Conservation (phyloP, 2,888 invertebrate species). For the Tenthredo livida region DNA sequence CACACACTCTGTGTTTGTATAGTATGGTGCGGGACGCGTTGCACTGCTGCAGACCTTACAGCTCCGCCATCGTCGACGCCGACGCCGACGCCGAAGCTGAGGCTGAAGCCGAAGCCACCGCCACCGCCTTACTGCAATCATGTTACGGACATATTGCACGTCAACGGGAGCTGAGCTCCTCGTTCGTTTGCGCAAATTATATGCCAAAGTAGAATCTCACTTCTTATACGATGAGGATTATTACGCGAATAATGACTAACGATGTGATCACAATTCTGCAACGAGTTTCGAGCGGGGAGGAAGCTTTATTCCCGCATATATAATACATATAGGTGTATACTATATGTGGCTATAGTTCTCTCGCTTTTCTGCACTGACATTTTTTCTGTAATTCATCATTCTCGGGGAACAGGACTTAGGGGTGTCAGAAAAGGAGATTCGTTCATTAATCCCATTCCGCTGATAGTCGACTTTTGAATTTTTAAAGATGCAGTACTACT, state of each 20-base stretch:
- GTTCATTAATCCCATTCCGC: too few species aligned
- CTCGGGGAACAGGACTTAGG: too few species aligned
- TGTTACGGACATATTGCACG: constrained; percentile 75
- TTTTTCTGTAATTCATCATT: background rate
- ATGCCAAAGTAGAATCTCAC: constrained; percentile 69
- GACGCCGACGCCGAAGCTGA: background rate
- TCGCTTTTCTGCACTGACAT: too few species aligned
- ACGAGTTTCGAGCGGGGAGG: constrained; percentile 9
- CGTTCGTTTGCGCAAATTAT: constrained; percentile 76
- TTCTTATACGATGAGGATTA: constrained; percentile 63
- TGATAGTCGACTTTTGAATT: too few species aligned
- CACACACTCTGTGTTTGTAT: constrained; percentile 54
- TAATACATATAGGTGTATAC: background rate
- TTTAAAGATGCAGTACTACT: background rate
- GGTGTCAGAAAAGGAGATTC: too few species aligned
- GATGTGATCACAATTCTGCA: constrained; percentile 67
- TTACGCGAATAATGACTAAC: constrained; percentile 71
- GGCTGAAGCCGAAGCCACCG: background rate
- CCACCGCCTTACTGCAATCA: constrained; percentile 62
- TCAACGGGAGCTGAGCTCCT: constrained; percentile 73
- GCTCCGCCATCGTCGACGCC: background rate
- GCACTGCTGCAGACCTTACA: background rate
- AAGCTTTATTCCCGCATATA: background rate
- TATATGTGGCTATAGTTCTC: too few species aligned
- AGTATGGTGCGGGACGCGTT: constrained; percentile 56